Conservation (phyloP, 1,140 invertebrate species). For the Marisa cornuarietis region DNA sequence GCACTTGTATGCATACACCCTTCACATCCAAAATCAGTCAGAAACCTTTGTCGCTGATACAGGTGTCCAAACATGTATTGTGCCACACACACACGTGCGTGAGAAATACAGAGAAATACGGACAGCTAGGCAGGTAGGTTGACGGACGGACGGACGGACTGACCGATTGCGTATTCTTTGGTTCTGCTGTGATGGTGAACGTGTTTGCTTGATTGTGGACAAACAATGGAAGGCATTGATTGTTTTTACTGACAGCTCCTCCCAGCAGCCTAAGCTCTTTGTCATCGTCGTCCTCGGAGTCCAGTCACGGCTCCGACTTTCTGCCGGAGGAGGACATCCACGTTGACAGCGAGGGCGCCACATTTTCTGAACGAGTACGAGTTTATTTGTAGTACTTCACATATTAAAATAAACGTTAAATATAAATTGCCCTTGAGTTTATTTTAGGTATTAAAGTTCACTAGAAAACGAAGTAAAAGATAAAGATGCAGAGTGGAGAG, state of each 20-base stretch:
- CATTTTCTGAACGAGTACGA: slow-evolving; percentile 51
- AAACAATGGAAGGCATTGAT: not conserved
- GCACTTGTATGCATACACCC: too few species aligned
- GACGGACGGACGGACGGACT: too few species aligned
- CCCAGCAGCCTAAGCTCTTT: slow-evolving; percentile 24
- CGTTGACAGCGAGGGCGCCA: slow-evolving; percentile 50
- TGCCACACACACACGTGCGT: too few species aligned
- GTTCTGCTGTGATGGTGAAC: too few species aligned
- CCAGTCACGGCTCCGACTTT: slow-evolving; percentile 52
- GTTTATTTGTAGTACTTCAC: not conserved
- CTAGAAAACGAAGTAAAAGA: too few species aligned
- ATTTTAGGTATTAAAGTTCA: too few species aligned
- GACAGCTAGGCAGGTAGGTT: not conserved
- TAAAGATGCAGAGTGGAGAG: too few species aligned
- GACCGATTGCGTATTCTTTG: too few species aligned
- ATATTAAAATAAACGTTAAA: not conserved
- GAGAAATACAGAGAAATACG: not conserved
- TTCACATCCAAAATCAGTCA: too few species aligned
- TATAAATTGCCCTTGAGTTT: not conserved
- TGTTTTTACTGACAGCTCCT: slow-evolving; percentile 16
- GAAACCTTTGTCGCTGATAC: too few species aligned
- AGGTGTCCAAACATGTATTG: too few species aligned
- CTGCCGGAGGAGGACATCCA: slow-evolving; percentile 32
- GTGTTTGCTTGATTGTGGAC: too few species aligned
- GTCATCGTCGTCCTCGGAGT: slow-evolving; percentile 44